Evolutionary conservation across 2,797 vertebrate genomes (phyloP).

Genomic region (Sebastes hubbsi): DNA sequence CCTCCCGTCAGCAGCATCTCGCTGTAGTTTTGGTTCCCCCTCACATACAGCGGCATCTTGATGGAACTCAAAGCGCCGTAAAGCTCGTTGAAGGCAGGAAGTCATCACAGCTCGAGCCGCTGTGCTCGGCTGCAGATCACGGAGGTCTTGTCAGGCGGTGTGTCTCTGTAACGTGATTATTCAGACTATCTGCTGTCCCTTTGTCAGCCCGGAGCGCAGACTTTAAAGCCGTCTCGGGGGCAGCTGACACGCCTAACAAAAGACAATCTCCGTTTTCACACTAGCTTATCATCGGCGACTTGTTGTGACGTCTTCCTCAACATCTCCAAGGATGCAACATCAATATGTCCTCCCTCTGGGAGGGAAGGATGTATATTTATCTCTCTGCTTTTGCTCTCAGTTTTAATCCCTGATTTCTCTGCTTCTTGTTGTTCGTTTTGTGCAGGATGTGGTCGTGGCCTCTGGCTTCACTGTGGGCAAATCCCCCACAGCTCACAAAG

Average conservation of each 20-base stretch:
- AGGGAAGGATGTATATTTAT: slow-evolving; percentile 35
- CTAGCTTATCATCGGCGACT: slow-evolving; percentile 42
- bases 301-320: slow-evolving; percentile 46
- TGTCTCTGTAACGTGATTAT: slow-evolving; percentile 59
- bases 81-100: slow-evolving; percentile 20
- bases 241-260: slow-evolving; percentile 49
- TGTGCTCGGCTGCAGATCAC: slow-evolving; percentile 18
- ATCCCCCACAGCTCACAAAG: slow-evolving; percentile 74
- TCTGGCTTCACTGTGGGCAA: slow-evolving; percentile 76
- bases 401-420: slow-evolving; percentile 33
- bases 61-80: slow-evolving; percentile 18
- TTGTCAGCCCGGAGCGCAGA: slow-evolving; percentile 40
- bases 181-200: slow-evolving; percentile 52
- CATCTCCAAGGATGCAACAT: slow-evolving; percentile 37
- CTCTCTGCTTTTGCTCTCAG: background rate
- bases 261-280: slow-evolving; percentile 49
- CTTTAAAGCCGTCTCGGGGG: slow-evolving; percentile 41
- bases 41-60: background rate
- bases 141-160: slow-evolving; percentile 20
- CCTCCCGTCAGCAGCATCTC: background rate
- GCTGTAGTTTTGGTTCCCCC: background rate
- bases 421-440: slow-evolving; percentile 25
- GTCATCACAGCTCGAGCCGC: slow-evolving; percentile 11
- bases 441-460: slow-evolving; percentile 74
- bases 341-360: slow-evolving; percentile 44